Percentiles rank a stretch among this genome's conserved stretches.
Conservation (phyloP, 2,797 vertebrate genomes). For the Notolabrus celidotus region DNA sequence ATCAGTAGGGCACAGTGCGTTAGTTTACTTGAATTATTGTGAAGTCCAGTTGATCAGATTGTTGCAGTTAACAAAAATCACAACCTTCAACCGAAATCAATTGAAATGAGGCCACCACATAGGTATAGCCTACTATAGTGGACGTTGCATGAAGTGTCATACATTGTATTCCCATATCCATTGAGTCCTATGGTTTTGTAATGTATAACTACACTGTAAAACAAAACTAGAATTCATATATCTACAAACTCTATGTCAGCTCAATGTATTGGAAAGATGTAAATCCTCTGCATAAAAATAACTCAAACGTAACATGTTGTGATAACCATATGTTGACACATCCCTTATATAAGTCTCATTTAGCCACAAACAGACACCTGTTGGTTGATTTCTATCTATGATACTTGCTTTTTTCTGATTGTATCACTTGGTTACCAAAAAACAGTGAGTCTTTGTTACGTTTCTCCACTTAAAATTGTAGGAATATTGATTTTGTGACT, state of each 20-base stretch:
- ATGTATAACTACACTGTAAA: not conserved
- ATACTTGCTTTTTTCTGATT: not conserved
- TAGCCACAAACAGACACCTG: not conserved
- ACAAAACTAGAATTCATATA: not conserved
- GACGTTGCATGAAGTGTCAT: not conserved
- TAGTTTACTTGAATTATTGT: not conserved
- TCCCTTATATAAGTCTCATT: not conserved
- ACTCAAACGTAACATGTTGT: not conserved
- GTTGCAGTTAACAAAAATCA: not conserved
- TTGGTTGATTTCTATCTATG: too few relatives aligned
- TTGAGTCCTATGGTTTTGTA: not conserved
- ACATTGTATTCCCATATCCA: not conserved
- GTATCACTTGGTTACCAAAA: not conserved
- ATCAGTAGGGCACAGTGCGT: not conserved
- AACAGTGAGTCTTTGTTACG: not conserved
- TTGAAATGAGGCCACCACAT: not conserved
- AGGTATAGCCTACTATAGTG: not conserved
- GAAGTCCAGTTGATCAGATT: not conserved
- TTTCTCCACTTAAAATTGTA: fast-evolving
- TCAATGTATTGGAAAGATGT: not conserved
- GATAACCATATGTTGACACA: not conserved
- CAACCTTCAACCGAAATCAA: not conserved
- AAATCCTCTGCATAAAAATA: too few relatives aligned
- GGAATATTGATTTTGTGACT: slow-evolving; percentile 3
- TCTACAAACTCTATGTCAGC: not conserved